Base-by-base conservation (phyloP, 2,888 invertebrate genomes). In the Hartigia nigra region DNA sequence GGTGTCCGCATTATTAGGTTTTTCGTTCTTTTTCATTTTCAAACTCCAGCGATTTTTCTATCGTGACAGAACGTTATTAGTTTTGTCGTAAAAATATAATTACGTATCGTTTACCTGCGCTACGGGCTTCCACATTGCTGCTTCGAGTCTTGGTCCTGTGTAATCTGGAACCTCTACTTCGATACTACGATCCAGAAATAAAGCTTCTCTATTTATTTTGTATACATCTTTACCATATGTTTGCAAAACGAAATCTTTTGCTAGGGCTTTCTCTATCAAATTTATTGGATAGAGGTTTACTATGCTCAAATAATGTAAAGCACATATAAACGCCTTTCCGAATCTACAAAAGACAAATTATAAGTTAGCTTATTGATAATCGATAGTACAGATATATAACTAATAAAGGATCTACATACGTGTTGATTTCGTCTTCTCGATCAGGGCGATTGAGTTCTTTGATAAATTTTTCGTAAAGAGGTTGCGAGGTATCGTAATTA, bases 91-190 rank as follows among this genome's bases (percentile, higher is more conserved):
- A 72, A 14, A 12, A 14, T 14, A 31, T 14, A 72, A 32, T 72
- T 31, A 72, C 2, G 5, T 55, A 55, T 5, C 5, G 39, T 55
- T 82, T 81, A 88, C 88, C 91, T 95, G 95, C 0, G 94, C 93
- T 80, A 95, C 90, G 72, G 92, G 91, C 78, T 92, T 91, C 37
- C 92, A 92, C 82, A 92, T 83, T 82, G 92, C 93, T 0, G 92
- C 91, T 74, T 86, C 87, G 12, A 96, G 91, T 75, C 93, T 89
- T 78, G 94, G 93, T 0, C 95, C 95, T 70, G 90, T 90, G 82
- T 93, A 93, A 79, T 94, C 93, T 0, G 93, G 93, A 85, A 93
- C 92, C 88, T 95, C 95, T 83, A 95, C 92, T 87, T 94, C 93
- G 32, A 94, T 92, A 81, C 92, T 92, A 75, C 93, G 93, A 86